These are phyloP conservation scores for Taxidea taxus DNA, from an alignment of 2,113 vertebrate genomes.

Conservation along the genomic window DNA sequence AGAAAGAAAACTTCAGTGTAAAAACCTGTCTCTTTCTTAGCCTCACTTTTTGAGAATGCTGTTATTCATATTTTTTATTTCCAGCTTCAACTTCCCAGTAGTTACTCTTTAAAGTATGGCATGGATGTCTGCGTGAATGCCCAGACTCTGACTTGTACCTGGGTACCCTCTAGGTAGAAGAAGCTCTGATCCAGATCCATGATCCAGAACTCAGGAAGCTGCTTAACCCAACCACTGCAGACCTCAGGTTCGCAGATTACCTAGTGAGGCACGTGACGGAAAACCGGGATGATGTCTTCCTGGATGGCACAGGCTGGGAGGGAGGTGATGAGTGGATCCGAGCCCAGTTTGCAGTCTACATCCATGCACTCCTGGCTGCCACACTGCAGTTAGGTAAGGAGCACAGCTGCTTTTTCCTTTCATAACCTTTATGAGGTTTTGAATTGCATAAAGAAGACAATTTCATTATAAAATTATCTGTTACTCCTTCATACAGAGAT, in stretches of 20 bases:
- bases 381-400: conserved; percentile 89
- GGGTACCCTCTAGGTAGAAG: conserved; percentile 87
- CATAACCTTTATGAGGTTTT: neutral
- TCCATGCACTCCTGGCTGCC: conserved; percentile 93
- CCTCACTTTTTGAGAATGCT: conserved; percentile 3
- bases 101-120: neutral
- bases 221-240: conserved; percentile 93
- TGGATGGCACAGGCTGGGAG: conserved; percentile 99
- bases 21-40: neutral
- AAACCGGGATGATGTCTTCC: conserved; percentile 95
- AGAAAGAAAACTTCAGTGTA: neutral
- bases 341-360: conserved; percentile 95
- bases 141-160: conserved; percentile 36
- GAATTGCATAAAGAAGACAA: neutral
- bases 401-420: neutral
- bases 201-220: conserved; percentile 94
- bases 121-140: neutral
- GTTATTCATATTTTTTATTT: neutral
- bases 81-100: neutral
- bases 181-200: conserved; percentile 92
- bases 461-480: neutral
- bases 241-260: conserved; percentile 95
- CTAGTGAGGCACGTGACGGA: conserved; percentile 96
- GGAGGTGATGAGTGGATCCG: conserved; percentile 99
- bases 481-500: neutral